Evolutionary conservation across 2,113 vertebrate genomes (phyloP).

Genomic region (Otocyon megalotis): DNA sequence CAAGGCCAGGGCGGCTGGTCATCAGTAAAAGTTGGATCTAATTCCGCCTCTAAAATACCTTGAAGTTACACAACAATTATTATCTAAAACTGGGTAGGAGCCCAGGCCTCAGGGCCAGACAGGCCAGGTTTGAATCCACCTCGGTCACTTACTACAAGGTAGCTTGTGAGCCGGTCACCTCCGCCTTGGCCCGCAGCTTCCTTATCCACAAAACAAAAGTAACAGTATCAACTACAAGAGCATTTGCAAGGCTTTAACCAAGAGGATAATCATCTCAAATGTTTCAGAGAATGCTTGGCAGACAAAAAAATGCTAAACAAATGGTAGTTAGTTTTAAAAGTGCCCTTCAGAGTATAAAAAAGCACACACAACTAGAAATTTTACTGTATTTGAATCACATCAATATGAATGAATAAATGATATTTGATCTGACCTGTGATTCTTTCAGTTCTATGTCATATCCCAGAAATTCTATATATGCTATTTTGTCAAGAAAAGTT

Average conservation of each 20-base stretch:
- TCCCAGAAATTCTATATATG: background rate
- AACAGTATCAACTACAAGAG: background rate
- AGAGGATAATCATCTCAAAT: background rate
- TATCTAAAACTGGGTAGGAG: background rate
- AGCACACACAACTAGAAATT: background rate
- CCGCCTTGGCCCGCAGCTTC: background rate
- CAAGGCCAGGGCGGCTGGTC: background rate
- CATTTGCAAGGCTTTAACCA: background rate
- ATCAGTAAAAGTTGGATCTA: background rate
- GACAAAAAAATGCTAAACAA: background rate
- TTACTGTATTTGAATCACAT: background rate
- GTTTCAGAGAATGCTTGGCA: background rate
- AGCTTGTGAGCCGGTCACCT: background rate
- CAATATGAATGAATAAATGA: background rate
- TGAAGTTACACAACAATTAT: background rate
- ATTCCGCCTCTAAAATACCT: background rate
- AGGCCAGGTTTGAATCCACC: background rate
- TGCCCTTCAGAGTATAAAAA: background rate
- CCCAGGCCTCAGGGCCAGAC: background rate
- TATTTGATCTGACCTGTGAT: background rate
- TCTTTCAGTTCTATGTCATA: background rate
- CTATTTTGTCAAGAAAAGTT: conserved; percentile 46
- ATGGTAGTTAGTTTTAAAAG: background rate
- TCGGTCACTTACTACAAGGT: background rate
- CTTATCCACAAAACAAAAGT: background rate